Evolutionary conservation across 2,888 invertebrate genomes (phyloP), one percentile per base, ranked within the genome.

Genomic region (Leptinotarsa juncta): DNA sequence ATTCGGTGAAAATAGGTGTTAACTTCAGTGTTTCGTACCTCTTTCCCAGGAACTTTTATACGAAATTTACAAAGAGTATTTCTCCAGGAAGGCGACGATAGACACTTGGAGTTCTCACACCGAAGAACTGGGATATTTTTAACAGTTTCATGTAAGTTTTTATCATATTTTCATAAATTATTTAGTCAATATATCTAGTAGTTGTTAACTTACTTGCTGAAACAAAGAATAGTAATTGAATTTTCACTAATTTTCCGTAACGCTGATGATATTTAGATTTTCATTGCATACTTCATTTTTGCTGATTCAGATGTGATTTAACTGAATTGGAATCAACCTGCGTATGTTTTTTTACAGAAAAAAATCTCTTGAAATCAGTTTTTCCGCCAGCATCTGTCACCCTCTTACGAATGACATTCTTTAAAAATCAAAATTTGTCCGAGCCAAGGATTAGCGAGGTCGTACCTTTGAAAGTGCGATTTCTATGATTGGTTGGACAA

Each of bases 31-130:
- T 74, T 62, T 73, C 77, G 50, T 74, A 76, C 74, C 72, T 68
- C 68, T 76, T 73, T 75, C 55, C 72, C 51, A 74, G 78, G 57
- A 73, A 77, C 60, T 75, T 71, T 60, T 71, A 72, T 66, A 70
- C 76, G 72, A 81, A 80, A 69, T 77, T 79, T 65, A 78, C 74
- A 20, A 79, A 79, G 71, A 78, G 79, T 67, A 72, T 78, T 55
- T 77, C 76, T 53, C 80, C 81, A 50, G 80, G 80, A 76, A 78
- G 78, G 66, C 81, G 81, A 65, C 77, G 79, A 73, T 75, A 72
- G 75, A 65, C 18, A 49, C 60, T 65, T 72, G 69, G 55, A 65
- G 49, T 65, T 15, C 20, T 16, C 26, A 50, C 55, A 67, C 67
- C 66, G 73, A 74, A 75, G 77, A 73, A 71, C 78, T 74, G 73